Evolutionary conservation across 2,113 vertebrate species (phyloP).

Genomic region (Erpornis zantholeuca): DNA sequence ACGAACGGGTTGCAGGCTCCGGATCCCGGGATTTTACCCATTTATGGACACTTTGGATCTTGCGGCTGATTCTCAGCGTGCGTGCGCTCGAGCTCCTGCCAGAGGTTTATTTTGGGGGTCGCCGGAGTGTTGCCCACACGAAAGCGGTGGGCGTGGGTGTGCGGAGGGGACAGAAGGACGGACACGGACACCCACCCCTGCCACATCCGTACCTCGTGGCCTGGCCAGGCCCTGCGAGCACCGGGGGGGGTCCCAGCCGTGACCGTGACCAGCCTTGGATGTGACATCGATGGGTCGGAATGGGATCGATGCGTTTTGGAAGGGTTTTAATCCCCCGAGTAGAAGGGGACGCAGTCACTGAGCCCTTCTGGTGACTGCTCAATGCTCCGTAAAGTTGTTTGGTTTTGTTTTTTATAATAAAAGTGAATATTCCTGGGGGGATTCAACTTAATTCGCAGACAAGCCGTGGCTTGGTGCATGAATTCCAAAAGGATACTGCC

Average conservation of each 20-base stretch:
- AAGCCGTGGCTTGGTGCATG: accelerated
- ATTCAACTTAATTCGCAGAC: accelerated
- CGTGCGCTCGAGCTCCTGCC: not conserved
- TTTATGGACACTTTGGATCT: not conserved
- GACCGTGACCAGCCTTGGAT: not conserved
- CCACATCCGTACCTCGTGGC: not conserved
- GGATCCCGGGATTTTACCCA: not conserved
- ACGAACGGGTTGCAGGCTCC: not conserved
- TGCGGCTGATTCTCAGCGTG: not conserved
- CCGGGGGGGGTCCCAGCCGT: not conserved
- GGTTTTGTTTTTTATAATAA: not conserved
- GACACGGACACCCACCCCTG: not conserved
- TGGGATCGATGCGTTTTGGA: not conserved
- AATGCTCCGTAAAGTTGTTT: not conserved
- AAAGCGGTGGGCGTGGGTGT: not conserved
- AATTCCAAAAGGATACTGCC: not conserved
- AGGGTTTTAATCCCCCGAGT: not conserved
- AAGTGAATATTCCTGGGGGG: not conserved
- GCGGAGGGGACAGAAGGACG: not conserved
- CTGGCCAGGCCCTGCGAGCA: not conserved
- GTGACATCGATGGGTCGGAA: accelerated
- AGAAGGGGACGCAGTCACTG: not conserved
- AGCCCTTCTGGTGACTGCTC: not conserved
- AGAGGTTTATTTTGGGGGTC: not conserved
- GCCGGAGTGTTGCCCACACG: not conserved